Evolutionary conservation across 2,797 vertebrate genomes (phyloP).

Genomic region (Phoxinus dragarum): DNA sequence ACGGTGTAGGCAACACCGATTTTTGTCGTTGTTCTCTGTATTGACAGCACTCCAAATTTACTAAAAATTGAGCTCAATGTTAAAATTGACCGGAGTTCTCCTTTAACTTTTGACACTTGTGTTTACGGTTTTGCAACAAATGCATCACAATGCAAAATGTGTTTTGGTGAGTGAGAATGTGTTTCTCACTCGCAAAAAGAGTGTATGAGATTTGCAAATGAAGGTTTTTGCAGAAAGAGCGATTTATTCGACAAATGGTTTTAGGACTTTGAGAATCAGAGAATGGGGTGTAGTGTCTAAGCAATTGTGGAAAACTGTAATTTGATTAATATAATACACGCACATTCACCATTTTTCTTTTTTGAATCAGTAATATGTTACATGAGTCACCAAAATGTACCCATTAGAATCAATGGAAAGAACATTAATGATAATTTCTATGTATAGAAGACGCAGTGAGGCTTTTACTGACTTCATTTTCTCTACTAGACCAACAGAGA

Average conservation of each 20-base stretch:
- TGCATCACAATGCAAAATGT: not conserved
- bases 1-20: too few relatives aligned
- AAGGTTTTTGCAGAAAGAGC: not conserved
- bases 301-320: too few relatives aligned
- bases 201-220: not conserved
- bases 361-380: too few relatives aligned
- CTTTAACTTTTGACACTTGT: not conserved
- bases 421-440: not conserved
- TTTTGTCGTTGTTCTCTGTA: too few relatives aligned
- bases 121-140: not conserved
- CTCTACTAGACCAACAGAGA: conserved; percentile 15
- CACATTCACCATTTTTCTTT: not conserved
- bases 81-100: too few relatives aligned
- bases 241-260: not conserved
- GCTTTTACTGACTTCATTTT: conserved; percentile 17
- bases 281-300: too few relatives aligned
- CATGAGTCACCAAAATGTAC: not conserved
- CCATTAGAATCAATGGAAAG: not conserved
- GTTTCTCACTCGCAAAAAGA: not conserved
- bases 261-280: not conserved
- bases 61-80: too few relatives aligned
- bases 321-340: not conserved
- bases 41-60: too few relatives aligned
- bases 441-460: not conserved
- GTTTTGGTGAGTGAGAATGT: not conserved